Conservation (phyloP, 2,888 invertebrate genomes). For the Xanthorhoe spadicearia region DNA sequence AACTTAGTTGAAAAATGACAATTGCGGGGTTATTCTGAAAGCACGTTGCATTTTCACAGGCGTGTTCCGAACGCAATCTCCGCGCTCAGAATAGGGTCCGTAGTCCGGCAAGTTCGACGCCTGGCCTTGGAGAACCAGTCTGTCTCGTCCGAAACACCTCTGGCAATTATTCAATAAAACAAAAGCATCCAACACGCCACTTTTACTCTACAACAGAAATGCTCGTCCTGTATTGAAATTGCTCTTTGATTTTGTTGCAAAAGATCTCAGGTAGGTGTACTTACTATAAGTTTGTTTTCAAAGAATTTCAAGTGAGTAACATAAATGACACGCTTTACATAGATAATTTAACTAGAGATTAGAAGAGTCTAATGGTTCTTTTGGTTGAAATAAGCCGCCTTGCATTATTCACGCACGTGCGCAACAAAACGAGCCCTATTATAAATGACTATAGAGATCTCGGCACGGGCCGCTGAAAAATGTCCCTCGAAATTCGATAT, state of each 20-base stretch:
- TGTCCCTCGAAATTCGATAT: conserved; percentile 83
- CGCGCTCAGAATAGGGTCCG: conserved; percentile 62
- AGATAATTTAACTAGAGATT: conserved; percentile 39
- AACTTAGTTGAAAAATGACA: conserved; percentile 18
- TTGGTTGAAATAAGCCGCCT: conserved; percentile 47
- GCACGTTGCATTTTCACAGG: conserved; percentile 24
- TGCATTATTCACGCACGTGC: conserved; percentile 79
- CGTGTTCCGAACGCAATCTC: conserved; percentile 41
- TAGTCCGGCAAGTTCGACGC: conserved; percentile 76
- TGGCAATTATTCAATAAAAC: conserved; percentile 84
- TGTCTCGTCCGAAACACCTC: conserved; percentile 81
- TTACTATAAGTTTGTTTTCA: background rate
- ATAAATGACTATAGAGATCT: conserved; percentile 67
- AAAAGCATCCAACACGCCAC: conserved; percentile 74
- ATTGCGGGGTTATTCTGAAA: conserved; percentile 29
- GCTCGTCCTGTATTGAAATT: conserved; percentile 67
- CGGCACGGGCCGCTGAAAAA: conserved; percentile 80
- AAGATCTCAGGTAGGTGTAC: conserved; percentile 5
- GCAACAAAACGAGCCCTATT: conserved; percentile 73
- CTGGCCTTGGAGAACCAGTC: conserved; percentile 84
- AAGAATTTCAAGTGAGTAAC: conserved; percentile 9
- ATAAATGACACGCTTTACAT: conserved; percentile 10
- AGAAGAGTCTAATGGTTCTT: conserved; percentile 53
- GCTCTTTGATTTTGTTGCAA: conserved; percentile 33
- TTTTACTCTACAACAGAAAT: conserved; percentile 76